Percentiles rank a stretch among this genome's conserved stretches.
Conservation (phyloP, 2,113 vertebrate genomes). For the Gopherus flavomarginatus region DNA sequence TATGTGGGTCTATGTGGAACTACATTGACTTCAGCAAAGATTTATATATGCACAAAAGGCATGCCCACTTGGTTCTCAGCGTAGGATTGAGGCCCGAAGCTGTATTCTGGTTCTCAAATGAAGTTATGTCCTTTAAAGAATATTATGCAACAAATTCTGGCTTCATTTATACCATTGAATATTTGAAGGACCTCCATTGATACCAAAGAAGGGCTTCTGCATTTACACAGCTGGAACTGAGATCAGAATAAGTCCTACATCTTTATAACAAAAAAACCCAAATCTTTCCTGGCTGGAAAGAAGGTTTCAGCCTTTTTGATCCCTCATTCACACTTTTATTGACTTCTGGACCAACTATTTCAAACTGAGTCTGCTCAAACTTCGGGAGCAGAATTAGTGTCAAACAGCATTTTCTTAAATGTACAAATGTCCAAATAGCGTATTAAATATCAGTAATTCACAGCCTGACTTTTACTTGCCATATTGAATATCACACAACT, state of each 20-base stretch:
- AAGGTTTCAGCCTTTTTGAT: not conserved
- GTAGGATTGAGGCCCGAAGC: not conserved
- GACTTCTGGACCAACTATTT: not conserved
- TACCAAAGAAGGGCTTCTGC: not conserved
- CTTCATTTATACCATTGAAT: not conserved
- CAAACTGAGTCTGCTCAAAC: not conserved
- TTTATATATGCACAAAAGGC: not conserved
- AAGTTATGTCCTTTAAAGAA: not conserved
- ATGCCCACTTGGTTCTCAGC: rapidly evolving
- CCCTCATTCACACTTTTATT: not conserved
- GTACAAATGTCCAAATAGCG: not conserved
- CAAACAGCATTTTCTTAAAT: not conserved
- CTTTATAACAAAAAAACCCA: not conserved
- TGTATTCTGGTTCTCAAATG: not conserved
- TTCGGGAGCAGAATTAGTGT: not conserved
- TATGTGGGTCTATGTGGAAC: not conserved
- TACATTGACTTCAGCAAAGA: rapidly evolving
- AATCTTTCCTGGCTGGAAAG: not conserved
- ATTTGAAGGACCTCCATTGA: not conserved
- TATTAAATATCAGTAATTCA: not conserved
- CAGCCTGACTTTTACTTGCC: not conserved
- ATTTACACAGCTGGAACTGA: not conserved
- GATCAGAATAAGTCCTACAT: not conserved
- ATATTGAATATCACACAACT: not conserved
- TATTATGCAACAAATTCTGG: not conserved